Percentiles rank a stretch among this genome's conserved stretches.
phyloP scores from a whole-genome alignment of 2,113 vertebrate species.

The Phalacrocorax aristotelis region DNA sequence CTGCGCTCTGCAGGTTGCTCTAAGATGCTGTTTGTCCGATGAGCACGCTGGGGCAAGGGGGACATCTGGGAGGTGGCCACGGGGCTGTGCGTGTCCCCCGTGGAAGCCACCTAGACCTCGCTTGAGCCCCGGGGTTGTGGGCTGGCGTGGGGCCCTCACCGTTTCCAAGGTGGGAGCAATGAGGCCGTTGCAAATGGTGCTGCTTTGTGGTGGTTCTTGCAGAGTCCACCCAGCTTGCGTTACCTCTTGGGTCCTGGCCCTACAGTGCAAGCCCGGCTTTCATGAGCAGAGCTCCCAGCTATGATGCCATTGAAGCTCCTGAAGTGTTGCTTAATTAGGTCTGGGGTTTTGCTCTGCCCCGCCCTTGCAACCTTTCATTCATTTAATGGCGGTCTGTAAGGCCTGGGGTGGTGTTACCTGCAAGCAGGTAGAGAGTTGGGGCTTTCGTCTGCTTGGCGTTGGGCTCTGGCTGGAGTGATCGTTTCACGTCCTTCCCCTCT shows the following conservation, averaged over 20 bases:
- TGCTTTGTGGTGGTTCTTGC: not conserved
- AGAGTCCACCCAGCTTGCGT: not conserved
- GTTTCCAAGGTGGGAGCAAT: fast-evolving
- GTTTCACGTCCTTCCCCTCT: fast-evolving
- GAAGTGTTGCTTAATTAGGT: constrained; percentile 6
- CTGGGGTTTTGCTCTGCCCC: not conserved
- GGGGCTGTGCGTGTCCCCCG: fast-evolving
- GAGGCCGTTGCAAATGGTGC: fast-evolving
- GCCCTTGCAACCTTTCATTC: not conserved
- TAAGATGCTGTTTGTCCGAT: not conserved
- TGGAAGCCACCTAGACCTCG: fast-evolving
- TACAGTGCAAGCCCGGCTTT: not conserved
- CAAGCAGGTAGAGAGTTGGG: not conserved
- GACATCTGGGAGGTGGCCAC: fast-evolving
- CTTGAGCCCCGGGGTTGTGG: fast-evolving
- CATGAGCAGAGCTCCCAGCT: not conserved
- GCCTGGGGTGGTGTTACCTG: not conserved
- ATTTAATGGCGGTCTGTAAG: not conserved
- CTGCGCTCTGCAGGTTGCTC: fast-evolving
- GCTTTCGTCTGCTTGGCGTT: not conserved
- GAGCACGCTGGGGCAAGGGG: not conserved
- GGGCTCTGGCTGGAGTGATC: fast-evolving
- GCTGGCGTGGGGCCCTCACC: not conserved
- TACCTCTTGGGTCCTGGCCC: not conserved
- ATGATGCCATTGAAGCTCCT: not conserved